Evolutionary conservation across 35 echinoderm and acorn worm genomes (phyloP).

Genomic region (Acanthaster planci): DNA sequence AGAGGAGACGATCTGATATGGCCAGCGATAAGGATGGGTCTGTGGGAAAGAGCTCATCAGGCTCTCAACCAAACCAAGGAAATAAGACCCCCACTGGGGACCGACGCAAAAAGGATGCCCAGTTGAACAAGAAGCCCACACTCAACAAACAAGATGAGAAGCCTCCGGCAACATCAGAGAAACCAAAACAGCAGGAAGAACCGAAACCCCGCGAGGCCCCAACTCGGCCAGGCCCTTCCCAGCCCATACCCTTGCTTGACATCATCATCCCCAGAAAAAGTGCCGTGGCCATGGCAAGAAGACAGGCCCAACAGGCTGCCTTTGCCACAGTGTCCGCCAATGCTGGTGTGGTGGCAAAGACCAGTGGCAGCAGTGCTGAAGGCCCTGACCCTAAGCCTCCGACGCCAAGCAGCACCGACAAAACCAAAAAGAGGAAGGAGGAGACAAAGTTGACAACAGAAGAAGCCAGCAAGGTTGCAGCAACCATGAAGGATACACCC

Average conservation of each 20-base stretch:
- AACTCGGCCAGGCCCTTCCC: neutral
- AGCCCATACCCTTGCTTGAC: neutral
- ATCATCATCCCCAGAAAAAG: neutral
- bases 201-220: neutral
- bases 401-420: neutral
- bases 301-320: neutral
- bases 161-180: neutral
- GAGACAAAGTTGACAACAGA: neutral
- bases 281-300: neutral
- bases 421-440: neutral
- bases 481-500: neutral
- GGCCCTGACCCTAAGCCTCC: neutral
- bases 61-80: neutral
- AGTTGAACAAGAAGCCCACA: neutral
- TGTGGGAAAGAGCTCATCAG: neutral
- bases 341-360: neutral
- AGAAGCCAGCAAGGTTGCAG: conserved; percentile 12
- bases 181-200: neutral
- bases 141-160: neutral
- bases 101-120: neutral
- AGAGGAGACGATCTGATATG: neutral
- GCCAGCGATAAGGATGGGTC: neutral
- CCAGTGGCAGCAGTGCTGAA: neutral
- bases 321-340: neutral
- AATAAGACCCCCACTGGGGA: neutral